Evolutionary conservation across 2,797 vertebrate genomes (phyloP), one percentile per base, ranked within the genome.

Genomic region (Sebastes variabilis): DNA sequence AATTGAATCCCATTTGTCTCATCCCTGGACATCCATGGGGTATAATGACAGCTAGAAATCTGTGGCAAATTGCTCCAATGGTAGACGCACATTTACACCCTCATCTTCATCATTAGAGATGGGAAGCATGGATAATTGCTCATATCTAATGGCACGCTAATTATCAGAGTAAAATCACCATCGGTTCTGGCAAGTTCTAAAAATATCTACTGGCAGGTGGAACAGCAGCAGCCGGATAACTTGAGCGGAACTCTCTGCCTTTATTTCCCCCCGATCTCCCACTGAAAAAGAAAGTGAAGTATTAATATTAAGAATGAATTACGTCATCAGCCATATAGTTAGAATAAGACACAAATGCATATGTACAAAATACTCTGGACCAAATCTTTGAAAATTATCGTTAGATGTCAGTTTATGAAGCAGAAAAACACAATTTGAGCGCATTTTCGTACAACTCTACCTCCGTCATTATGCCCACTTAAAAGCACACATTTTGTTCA

Each of bases 1-100:
- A 90, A 90, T 82, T 87, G 74, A 93, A 88, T 89, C 82, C 87
- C 84, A 90, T 91, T 87, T 86, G 79, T 89, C 80, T 89, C 80
- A 64, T 89, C 80, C 66, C 64, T 77, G 83, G 88, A 87, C 80
- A 74, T 88, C 73, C 80, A 79, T 77, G 76, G 68, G 82, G 46
- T 72, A 66, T 86, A 86, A 88, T 88, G 89, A 92, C 87, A 81
- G 85, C 80, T 77, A 62, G 77, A 87, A 84, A 87, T 87, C 76
- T 80, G 77, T 60, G 61, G 84, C 67, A 88, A 91, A 92, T 90
- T 89, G 82, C 71, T 82, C 68, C 78, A 69, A 77, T 81, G 76
- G 76, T 83, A 86, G 88, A 60, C 4, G 11, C 84, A 84, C 85
- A 90, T 93, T 92, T 88, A 86, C 80, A 78, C 70, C 71, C 82